A percentile compares a stretch with the other conserved stretches of the same genome.
These are phyloP conservation scores for Hirundichthys speculiger DNA, from an alignment of 2,113 vertebrate genomes.

Conservation along the genomic window DNA sequence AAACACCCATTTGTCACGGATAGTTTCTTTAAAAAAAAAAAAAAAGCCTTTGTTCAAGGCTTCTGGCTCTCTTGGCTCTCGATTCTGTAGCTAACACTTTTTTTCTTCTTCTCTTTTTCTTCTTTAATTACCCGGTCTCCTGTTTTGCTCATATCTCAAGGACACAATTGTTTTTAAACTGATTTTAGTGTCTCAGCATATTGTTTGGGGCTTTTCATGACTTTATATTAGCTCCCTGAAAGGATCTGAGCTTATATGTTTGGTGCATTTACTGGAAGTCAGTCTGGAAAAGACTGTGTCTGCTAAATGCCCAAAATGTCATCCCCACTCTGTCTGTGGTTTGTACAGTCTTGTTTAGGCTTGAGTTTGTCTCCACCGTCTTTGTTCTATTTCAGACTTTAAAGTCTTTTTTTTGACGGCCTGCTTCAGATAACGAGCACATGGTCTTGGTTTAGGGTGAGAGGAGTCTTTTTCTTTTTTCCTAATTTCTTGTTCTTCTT, in stretches of 20 bases:
- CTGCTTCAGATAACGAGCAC: conserved; percentile 71
- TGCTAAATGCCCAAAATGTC: conserved; percentile 69
- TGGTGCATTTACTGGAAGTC: conserved; percentile 64
- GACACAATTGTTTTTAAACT: conserved; percentile 56
- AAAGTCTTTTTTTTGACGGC: conserved; percentile 57
- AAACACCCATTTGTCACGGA: conserved; percentile 71
- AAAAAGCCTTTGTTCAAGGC: conserved; percentile 32
- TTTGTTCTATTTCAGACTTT: conserved; percentile 67
- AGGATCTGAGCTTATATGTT: conserved; percentile 42
- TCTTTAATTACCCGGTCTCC: conserved; percentile 33
- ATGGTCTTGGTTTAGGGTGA: conserved; percentile 67
- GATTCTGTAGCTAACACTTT: conserved; percentile 31
- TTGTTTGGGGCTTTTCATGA: conserved; percentile 43
- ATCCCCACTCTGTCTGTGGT: conserved; percentile 68
- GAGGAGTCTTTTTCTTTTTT: no score
- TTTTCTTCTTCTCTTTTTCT: conserved; percentile 30
- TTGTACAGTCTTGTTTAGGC: conserved; percentile 69
- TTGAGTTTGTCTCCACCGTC: conserved; percentile 65
- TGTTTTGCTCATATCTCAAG: conserved; percentile 55
- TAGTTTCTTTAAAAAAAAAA: conserved; percentile 68
- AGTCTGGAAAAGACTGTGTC: conserved; percentile 59
- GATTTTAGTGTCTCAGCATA: conserved; percentile 36
- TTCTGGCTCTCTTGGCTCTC: conserved; percentile 51
- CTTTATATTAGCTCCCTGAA: conserved; percentile 47
- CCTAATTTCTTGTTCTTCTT: not conserved